phyloP scores from a whole-genome alignment of 2,888 invertebrate species.

The Sympetrum striolatum region DNA sequence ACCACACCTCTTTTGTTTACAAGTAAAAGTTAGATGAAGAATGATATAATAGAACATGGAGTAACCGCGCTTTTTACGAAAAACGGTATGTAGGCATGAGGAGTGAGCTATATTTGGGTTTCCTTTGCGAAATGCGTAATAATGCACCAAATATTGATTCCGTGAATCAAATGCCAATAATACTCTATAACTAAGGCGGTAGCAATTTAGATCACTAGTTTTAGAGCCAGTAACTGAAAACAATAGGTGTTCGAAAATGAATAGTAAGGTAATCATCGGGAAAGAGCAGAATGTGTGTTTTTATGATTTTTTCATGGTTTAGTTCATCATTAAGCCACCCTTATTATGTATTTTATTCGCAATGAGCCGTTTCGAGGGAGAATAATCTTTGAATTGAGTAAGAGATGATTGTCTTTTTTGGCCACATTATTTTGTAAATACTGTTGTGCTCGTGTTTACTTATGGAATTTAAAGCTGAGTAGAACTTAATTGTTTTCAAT shows the following conservation, averaged over 20 bases:
- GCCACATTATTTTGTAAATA: too few species aligned
- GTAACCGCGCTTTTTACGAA: background rate
- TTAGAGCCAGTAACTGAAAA: background rate
- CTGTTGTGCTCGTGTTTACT: too few species aligned
- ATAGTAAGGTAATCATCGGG: background rate
- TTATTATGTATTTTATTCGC: too few species aligned
- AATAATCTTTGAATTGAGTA: too few species aligned
- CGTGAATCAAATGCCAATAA: background rate
- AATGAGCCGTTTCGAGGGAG: too few species aligned
- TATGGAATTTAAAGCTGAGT: too few species aligned
- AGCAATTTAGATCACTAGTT: background rate
- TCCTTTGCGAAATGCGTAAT: too few species aligned
- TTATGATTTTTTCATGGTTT: too few species aligned
- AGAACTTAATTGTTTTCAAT: too few species aligned
- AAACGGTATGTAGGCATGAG: background rate
- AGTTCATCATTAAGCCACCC: too few species aligned
- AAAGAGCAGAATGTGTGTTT: background rate
- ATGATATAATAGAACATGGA: background rate
- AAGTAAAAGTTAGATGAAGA: background rate
- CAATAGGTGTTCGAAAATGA: background rate
- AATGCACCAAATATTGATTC: background rate
- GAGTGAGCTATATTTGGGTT: too few species aligned
- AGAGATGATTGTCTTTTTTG: too few species aligned
- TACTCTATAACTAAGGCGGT: background rate
- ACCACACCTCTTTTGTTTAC: constrained; percentile 42